These are phyloP conservation scores for Muscicapa adusta DNA, from an alignment of 2,113 vertebrate species.

Conservation along the genomic window DNA sequence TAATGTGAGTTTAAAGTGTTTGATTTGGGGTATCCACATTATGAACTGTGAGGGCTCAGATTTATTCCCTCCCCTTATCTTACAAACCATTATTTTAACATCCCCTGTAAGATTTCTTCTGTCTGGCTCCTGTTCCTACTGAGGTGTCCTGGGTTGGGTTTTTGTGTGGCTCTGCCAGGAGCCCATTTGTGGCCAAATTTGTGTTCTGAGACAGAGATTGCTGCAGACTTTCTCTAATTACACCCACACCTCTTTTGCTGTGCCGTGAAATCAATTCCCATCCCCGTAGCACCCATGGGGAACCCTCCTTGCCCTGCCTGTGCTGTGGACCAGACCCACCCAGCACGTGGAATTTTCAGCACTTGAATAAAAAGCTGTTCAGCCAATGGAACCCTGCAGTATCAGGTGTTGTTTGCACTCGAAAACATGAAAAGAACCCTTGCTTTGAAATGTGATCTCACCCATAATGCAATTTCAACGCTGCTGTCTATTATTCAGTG, in stretches of 20 bases:
- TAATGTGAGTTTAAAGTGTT: not conserved
- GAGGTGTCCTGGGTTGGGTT: not conserved
- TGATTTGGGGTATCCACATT: not conserved
- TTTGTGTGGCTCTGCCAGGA: not conserved
- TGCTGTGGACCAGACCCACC: not conserved
- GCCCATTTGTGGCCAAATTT: not conserved
- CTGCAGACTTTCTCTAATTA: not conserved
- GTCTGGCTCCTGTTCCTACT: not conserved
- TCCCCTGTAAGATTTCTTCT: not conserved
- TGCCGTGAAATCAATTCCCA: not conserved
- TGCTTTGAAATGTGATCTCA: conserved; percentile 26
- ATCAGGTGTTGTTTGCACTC: not conserved
- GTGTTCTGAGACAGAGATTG: not conserved
- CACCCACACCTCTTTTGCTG: not conserved
- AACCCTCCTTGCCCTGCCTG: not conserved
- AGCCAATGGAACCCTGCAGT: not conserved
- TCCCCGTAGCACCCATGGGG: not conserved
- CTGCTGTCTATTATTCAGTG: not conserved
- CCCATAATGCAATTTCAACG: not conserved
- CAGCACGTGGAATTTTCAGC: not conserved
- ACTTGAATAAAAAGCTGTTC: not conserved
- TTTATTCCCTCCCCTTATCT: not conserved
- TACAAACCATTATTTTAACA: not conserved
- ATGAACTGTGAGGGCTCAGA: not conserved
- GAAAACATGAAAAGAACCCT: not conserved